Conservation (phyloP, 2,797 vertebrate species). For the Crossoptilon crossoptilon region DNA sequence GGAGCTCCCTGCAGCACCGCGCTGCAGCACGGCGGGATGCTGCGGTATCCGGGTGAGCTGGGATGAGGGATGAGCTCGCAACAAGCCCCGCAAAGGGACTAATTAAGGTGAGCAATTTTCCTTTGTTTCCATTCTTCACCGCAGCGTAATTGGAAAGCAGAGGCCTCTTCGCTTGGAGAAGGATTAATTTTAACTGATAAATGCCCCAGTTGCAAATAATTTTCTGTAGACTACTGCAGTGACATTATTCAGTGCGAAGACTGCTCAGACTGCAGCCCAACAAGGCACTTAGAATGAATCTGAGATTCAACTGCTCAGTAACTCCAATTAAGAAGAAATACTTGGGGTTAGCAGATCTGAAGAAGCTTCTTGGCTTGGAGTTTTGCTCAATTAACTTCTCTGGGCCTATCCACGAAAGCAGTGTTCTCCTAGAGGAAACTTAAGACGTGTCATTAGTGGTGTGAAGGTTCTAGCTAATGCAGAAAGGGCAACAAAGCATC, state of each 20-base stretch:
- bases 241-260: neutral
- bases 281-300: neutral
- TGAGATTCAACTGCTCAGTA: accelerated
- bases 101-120: slow-evolving; percentile 31
- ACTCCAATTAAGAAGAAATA: neutral
- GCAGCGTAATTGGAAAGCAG: slow-evolving; percentile 48
- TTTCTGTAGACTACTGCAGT: neutral
- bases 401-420: neutral
- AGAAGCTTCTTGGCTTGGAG: neutral
- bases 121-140: neutral
- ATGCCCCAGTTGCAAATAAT: neutral
- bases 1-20: accelerated
- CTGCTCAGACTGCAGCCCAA: neutral
- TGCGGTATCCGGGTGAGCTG: accelerated
- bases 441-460: neutral
- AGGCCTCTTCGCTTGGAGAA: neutral
- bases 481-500: neutral
- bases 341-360: neutral
- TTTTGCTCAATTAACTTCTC: neutral
- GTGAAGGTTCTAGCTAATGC: neutral
- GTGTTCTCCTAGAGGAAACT: accelerated
- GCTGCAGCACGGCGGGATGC: accelerated
- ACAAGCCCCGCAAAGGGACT: slow-evolving; percentile 1
- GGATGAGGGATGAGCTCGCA: neutral
- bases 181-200: slow-evolving; percentile 23